A percentile compares a stretch with the other conserved stretches of the same genome.
Conservation (phyloP, 2,888 invertebrate genomes). For the Cryptops parisi region DNA sequence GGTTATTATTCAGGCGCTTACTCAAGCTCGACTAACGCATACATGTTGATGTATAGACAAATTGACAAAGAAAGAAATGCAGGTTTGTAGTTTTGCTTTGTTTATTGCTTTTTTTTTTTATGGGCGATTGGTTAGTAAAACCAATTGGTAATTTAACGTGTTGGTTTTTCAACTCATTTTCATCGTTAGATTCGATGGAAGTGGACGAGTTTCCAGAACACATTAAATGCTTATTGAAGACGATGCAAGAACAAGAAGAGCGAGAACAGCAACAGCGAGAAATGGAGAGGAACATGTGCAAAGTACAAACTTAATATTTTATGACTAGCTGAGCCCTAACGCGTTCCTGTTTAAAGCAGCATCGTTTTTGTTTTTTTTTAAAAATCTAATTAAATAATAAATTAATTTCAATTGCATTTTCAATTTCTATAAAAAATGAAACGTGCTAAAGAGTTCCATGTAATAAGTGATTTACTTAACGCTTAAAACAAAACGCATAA, state of each 20-base stretch:
- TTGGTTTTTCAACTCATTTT: not conserved
- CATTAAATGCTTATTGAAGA: conserved; percentile 46
- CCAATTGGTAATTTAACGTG: not conserved
- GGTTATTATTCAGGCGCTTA: conserved; percentile 57
- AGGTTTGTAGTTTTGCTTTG: conserved; percentile 21
- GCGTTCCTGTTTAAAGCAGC: too few relatives aligned
- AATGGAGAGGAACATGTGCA: conserved; percentile 46
- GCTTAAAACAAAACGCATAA: too few relatives aligned
- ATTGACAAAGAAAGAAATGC: conserved; percentile 31
- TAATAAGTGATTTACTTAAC: too few relatives aligned
- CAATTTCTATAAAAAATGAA: too few relatives aligned
- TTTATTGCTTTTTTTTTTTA: not conserved
- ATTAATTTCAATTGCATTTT: too few relatives aligned
- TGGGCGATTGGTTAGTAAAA: not conserved
- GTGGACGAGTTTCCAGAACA: conserved; percentile 58
- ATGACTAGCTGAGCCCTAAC: too few relatives aligned
- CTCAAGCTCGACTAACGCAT: conserved; percentile 70
- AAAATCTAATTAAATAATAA: too few relatives aligned
- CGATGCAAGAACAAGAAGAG: conserved; percentile 50
- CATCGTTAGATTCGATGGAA: conserved; percentile 39
- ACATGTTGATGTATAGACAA: conserved; percentile 80
- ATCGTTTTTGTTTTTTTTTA: too few relatives aligned
- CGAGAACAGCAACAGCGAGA: conserved; percentile 43
- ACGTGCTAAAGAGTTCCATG: too few relatives aligned
- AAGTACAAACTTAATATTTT: too few relatives aligned